Evolutionary conservation across 1,140 invertebrate species (phyloP), one percentile per base, ranked within the genome.

Genomic region (Latrodectus geometricus): DNA sequence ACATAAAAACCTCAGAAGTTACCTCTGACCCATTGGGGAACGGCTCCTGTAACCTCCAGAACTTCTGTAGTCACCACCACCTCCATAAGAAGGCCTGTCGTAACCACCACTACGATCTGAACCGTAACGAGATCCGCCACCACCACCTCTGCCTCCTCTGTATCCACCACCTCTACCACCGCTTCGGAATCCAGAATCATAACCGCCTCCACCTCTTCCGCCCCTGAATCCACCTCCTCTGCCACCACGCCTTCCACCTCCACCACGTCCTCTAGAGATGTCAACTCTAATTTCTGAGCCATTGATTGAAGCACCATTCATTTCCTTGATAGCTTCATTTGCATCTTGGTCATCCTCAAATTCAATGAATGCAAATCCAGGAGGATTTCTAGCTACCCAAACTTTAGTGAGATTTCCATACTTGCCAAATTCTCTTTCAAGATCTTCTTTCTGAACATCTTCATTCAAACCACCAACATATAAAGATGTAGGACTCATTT

Each of bases 281-380:
- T 90, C 89, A n/a, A 89, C 89, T 70, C 89, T 56, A 8, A 90
- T 87, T 50, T 88, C 88, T 35, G 87, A 80, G 11, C 87, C 88
- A 85, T 89, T 89, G 12, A 89, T 79, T 14, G 87, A 87, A n/a
- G 83, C 80, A 9, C 93, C 93, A 90, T 94, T 93, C 69, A 94
- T 88, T 72, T 90, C 91, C 81, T 90, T 90, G 14, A 92, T 92
- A 20, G 93, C 92, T 90, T 94, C 93, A 84, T 92, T 92, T 9
- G 93, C 93, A 90, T 94, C 93, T 66, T 92, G 90, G 49, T 90
- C 90, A 89, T 94, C 93, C 90, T 94, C 93, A 90, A 91, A 94
- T 88, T 94, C 93, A 70, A 94, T 90, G 90, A 94, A 94, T 21
- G 93, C 93, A 91, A 94, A 94, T 2, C 93, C 92, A 35, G 92